Base-by-base conservation (phyloP, 2,797 vertebrate genomes). In the Manis crassicaudata region DNA sequence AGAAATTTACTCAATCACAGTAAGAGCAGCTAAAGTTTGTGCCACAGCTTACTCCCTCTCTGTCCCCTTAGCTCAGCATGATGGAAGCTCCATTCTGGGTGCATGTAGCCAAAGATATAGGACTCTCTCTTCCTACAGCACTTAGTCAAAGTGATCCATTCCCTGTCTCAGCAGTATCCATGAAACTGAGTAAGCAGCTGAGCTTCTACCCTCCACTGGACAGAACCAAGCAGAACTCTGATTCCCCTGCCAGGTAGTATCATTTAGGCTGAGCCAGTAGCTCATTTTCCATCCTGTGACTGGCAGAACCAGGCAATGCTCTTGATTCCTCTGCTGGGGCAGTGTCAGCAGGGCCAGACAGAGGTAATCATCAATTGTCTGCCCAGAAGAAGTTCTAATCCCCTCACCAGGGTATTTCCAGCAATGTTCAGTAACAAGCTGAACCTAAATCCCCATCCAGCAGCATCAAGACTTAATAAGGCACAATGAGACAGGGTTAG, bases 391-490 rank as follows among this genome's bases (percentile, higher is more conserved):
- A 10, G 75, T 75, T 88, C 54, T 54, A 82, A 46, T 86, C 92
- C 13, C 27, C 75, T 60, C 68, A 60, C 16, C 5, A 70, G 68
- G 43, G 16, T 54, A 77, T 20, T 89, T 40, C 83, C 43, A 32
- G 50, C 8, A 9, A 50, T 29, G 52, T 60, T 46, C 54, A 94
- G 11, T 32, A 40, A 58, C 40, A 95, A 70, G 52, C 11, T 79
- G 60, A 95, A 95, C 16, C 32, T 16, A 92, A 95, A 90, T 75
- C n/a, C 27, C n/a, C 20, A 76, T 37, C 40, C 12, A 90, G 60
- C 35, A 87, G 32, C 32, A 90, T 23, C 18, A 87, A 75, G 21
- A 82, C 25, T 83, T 92, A 46, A 75, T 62, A 56, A 90, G 50
- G 65, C 52, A 79, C 50, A 77, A 6, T n/a, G 43, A 96, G 29